Evolutionary conservation across 2,888 invertebrate species (phyloP).

Genomic region (Hydrotaea diabolus): DNA sequence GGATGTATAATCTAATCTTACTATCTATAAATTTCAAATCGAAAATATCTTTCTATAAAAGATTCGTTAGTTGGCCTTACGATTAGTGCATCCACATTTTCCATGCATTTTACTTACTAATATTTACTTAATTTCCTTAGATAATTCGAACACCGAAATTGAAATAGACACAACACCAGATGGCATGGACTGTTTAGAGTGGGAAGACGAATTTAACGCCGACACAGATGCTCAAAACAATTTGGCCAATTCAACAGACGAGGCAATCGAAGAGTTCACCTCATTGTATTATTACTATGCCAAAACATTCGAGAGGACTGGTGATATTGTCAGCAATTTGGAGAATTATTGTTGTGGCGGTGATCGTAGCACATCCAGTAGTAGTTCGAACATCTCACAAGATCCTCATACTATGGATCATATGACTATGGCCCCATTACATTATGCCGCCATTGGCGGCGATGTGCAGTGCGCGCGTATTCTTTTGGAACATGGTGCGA

Average conservation of each 20-base stretch:
- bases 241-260: constrained; percentile 49
- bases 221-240: constrained; percentile 76
- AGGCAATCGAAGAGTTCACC: constrained; percentile 82
- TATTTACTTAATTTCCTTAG: constrained; percentile 67
- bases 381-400: constrained; percentile 64
- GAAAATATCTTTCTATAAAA: too few species aligned
- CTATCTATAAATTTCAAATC: too few species aligned
- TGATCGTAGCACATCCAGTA: constrained; percentile 71
- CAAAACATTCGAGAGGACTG: constrained; percentile 86
- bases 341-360: constrained; percentile 59
- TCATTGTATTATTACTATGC: constrained; percentile 87
- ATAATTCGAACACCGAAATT: constrained; percentile 68
- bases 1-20: too few species aligned
- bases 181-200: constrained; percentile 86
- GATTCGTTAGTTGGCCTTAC: too few species aligned
- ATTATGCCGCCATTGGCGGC: constrained; percentile 88
- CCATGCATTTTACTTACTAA: too few species aligned
- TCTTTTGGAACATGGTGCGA: constrained; percentile 84
- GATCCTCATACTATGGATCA: constrained; percentile 78
- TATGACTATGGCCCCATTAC: constrained; percentile 84
- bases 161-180: constrained; percentile 82
- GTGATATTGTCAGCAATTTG: constrained; percentile 79
- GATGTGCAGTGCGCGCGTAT: constrained; percentile 84
- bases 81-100: too few species aligned
- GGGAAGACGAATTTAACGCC: constrained; percentile 88